Base-by-base conservation (phyloP, 1,140 invertebrate genomes). In the Drosophila nigrodunni region DNA sequence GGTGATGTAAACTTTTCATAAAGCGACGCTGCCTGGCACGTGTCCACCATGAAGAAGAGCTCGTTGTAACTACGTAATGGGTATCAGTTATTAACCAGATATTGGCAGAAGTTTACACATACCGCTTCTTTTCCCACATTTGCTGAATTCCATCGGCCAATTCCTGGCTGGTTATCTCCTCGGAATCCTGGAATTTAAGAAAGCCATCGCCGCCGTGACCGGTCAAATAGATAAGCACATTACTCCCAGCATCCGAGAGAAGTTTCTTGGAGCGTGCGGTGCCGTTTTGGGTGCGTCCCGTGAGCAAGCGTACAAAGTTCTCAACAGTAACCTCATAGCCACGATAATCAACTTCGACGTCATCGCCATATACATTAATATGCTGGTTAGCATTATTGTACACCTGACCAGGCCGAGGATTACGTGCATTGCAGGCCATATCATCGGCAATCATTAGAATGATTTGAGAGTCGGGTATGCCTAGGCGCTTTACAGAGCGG, bases 171-270 rank as follows among this genome's bases (percentile, higher is more conserved):
- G 98, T 99, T 9, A 99, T 97, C 94, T 99, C 99, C 93, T 99
- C 98, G 1, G 98, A 97, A 93, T 99, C 99, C 94, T 99, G 99
- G 92, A 99, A 99, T 93, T 99, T 99, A 0, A 99, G 93, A 92
- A 99, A 99, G 0, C 98, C 98, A 94, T 99, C 98, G 37, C 99
- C 99, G 13, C 99, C 99, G 94, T 99, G 99, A 0, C 98, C 98
- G 73, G 96, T 97, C 83, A 99, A 95, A 93, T 99, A 99, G 78
- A 99, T 98, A 0, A 99, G 93, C 52, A 99, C 97, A 93, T 99
- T 99, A 90, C 98, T 99, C 6, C 97, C 96, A 92, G 99, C 98
- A 94, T 99, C 98, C 1, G 98, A 98, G 0, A 99, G 93, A 0
- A 99, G 92, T 72, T 98, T 96, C 93, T 99, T 99, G 0, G 98